Evolutionary conservation across 2,888 invertebrate genomes (phyloP).

Genomic region (Nymphalis polychloros): DNA sequence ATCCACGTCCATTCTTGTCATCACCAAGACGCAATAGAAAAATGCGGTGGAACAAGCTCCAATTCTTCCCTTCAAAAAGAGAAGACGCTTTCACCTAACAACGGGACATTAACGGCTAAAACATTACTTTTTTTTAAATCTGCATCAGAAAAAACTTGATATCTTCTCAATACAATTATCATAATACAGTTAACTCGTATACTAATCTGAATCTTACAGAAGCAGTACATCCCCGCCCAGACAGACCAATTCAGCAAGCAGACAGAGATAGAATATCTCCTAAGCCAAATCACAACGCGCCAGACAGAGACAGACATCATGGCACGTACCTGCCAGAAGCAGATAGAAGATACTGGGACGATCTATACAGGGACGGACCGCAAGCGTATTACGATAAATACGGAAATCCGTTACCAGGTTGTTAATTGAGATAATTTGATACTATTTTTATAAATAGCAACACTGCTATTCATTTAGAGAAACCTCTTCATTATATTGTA

Average conservation of each 20-base stretch:
- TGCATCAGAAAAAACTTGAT: too few relatives aligned
- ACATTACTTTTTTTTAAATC: neutral
- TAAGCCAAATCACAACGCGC: neutral
- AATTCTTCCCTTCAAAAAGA: too few relatives aligned
- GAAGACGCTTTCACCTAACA: neutral
- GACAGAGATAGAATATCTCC: conserved; percentile 47
- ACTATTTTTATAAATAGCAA: neutral
- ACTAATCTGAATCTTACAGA: conserved; percentile 33
- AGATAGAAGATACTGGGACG: conserved; percentile 73
- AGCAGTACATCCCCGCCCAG: conserved; percentile 42
- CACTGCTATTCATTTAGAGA: neutral
- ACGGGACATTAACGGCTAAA: neutral
- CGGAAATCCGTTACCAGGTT: conserved; percentile 76
- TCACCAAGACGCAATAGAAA: too few relatives aligned
- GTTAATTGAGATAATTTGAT: neutral
- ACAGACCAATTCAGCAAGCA: conserved; percentile 40
- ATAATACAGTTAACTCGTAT: too few relatives aligned
- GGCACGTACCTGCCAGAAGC: conserved; percentile 66
- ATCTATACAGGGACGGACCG: conserved; percentile 71
- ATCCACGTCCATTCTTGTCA: too few relatives aligned
- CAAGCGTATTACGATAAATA: conserved; percentile 74
- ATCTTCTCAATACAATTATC: too few relatives aligned
- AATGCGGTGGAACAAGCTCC: too few relatives aligned
- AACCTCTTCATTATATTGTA: too few relatives aligned
- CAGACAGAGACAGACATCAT: conserved; percentile 34